Evolutionary conservation across 1,140 invertebrate genomes (phyloP).

Genomic region (Macrostomum lignano): DNA sequence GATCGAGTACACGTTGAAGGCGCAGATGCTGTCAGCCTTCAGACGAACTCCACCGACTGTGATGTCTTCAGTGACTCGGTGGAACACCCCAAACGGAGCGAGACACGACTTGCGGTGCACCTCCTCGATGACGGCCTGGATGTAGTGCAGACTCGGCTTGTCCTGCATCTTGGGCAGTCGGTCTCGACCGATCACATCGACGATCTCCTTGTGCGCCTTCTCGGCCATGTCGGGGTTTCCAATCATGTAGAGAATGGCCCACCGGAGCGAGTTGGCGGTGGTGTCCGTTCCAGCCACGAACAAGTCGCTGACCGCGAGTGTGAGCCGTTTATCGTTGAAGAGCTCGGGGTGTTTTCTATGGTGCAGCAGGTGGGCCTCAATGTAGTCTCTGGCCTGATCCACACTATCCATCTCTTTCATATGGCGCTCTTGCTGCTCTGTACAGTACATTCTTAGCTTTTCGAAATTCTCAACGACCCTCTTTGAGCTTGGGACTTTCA

Average conservation of each 20-base stretch:
- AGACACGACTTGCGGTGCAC: slow-evolving; percentile 13
- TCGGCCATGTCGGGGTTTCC: slow-evolving; percentile 37
- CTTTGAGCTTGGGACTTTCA: too few species aligned
- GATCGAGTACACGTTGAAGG: too few species aligned
- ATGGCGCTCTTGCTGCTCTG: too few species aligned
- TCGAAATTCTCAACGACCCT: too few species aligned
- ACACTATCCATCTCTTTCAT: too few species aligned
- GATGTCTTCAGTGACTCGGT: slow-evolving; percentile 13
- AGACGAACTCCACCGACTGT: slow-evolving; percentile 13
- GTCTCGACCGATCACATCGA: slow-evolving; percentile 26
- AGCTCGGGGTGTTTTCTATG: too few species aligned
- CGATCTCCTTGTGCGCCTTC: slow-evolving; percentile 37
- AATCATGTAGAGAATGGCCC: slow-evolving; percentile 39
- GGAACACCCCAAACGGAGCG: slow-evolving; percentile 21
- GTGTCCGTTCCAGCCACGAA: slow-evolving; percentile 29
- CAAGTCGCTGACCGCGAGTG: slow-evolving; percentile 11
- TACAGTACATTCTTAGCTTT: too few species aligned
- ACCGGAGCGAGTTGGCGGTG: slow-evolving; percentile 40
- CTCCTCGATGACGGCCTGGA: slow-evolving; percentile 9
- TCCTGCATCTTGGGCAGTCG: slow-evolving; percentile 9
- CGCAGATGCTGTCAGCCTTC: too few species aligned
- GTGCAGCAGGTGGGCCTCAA: too few species aligned
- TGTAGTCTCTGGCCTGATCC: too few species aligned
- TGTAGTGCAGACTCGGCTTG: slow-evolving; percentile 8
- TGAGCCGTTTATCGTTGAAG: slow-evolving; percentile 11